Percentiles rank a stretch among this genome's conserved stretches.
Evolutionary conservation across 2,888 invertebrate species (phyloP).

Genomic region (Galerucella pusilla): DNA sequence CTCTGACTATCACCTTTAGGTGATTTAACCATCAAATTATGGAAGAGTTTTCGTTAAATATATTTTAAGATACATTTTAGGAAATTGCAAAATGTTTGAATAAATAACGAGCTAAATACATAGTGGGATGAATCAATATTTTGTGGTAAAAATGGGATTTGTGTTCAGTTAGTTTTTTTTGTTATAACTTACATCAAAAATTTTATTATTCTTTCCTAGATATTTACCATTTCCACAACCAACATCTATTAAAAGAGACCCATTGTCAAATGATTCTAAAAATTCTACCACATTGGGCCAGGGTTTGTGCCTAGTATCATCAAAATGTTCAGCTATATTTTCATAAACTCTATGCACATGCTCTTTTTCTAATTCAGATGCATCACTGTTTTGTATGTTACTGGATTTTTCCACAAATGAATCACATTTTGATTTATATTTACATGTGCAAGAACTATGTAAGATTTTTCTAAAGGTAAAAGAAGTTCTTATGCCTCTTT

Average conservation of each 20-base stretch:
- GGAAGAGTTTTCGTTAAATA: no score
- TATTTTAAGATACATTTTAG: no score
- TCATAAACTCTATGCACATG: slow-evolving; percentile 93
- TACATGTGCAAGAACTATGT: slow-evolving; percentile 73
- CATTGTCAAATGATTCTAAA: slow-evolving; percentile 72
- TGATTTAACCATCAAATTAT: no score
- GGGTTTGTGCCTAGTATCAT: slow-evolving; percentile 90
- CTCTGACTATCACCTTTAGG: no score
- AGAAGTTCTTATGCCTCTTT: slow-evolving; percentile 75
- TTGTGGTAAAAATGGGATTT: no score
- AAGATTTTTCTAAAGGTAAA: slow-evolving; percentile 80
- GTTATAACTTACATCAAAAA: slow-evolving; percentile 69
- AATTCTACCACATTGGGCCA: slow-evolving; percentile 94
- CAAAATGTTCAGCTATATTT: slow-evolving; percentile 93
- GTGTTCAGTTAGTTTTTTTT: not conserved
- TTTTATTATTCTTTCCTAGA: slow-evolving; percentile 71
- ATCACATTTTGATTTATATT: slow-evolving; percentile 76
- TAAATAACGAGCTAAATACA: no score
- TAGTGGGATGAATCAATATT: no score
- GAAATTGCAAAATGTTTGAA: no score
- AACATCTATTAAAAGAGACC: slow-evolving; percentile 86
- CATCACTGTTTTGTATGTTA: slow-evolving; percentile 57
- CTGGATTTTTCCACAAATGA: slow-evolving; percentile 57
- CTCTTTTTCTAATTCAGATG: slow-evolving; percentile 75
- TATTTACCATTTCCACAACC: slow-evolving; percentile 99